Evolutionary conservation across 2,797 vertebrate species (phyloP).

Genomic region (Onychomys arenicola): DNA sequence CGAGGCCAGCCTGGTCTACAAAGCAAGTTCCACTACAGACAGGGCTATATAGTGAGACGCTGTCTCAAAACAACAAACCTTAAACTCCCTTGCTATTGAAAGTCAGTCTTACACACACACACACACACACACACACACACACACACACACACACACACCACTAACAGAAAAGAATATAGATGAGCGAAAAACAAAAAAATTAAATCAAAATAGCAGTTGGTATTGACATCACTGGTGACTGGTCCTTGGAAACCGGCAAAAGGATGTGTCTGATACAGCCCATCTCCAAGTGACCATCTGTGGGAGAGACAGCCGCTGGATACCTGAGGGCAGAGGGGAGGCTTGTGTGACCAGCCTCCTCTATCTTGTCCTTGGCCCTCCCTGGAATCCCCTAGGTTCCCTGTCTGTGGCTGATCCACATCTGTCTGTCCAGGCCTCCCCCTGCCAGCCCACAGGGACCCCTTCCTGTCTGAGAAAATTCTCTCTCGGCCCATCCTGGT

Average conservation of each 20-base stretch:
- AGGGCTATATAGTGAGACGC: not conserved
- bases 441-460: not conserved
- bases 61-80: not conserved
- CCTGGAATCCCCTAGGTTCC: not conserved
- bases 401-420: not conserved
- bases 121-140: not conserved
- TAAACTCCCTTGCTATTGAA: not conserved
- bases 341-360: not conserved
- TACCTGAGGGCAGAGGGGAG: not conserved
- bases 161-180: not conserved
- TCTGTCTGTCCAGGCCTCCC: not conserved
- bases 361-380: not conserved
- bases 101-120: not conserved
- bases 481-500: not conserved
- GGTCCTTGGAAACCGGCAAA: not conserved
- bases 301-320: not conserved
- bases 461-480: not conserved
- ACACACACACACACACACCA: not conserved
- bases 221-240: not conserved
- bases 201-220: not conserved
- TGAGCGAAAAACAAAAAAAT: not conserved
- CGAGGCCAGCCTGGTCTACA: not conserved
- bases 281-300: not conserved
- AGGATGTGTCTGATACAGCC: fast-evolving
- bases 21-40: not conserved